A percentile compares a stretch with the other conserved stretches of the same genome.
phyloP scores from a whole-genome alignment of 2,113 vertebrate species.

The Clarias macrocephalus region DNA sequence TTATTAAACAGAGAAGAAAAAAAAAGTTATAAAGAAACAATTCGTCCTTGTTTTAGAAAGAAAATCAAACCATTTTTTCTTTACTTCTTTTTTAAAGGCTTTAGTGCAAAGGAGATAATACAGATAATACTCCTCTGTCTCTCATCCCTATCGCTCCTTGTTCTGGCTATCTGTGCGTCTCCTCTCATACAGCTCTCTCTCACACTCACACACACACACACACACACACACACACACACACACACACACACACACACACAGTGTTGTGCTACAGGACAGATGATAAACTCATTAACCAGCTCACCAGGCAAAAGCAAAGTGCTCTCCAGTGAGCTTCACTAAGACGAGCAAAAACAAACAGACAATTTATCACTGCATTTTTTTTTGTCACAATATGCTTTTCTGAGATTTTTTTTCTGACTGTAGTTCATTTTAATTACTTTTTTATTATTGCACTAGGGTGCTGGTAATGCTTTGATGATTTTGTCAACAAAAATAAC shows the following conservation, averaged over 20 bases:
- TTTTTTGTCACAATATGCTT: neutral
- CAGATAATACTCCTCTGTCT: neutral
- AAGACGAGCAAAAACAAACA: neutral
- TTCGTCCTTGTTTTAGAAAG: neutral
- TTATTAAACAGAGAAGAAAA: neutral
- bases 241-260: neutral
- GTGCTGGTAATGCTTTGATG: neutral
- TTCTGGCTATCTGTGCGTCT: neutral
- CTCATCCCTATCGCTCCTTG: neutral
- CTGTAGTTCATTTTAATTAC: too few relatives aligned
- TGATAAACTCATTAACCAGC: neutral
- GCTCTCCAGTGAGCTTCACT: neutral
- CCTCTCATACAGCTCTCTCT: neutral
- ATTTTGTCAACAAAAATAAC: neutral
- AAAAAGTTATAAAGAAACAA: too few relatives aligned
- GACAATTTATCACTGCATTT: too few relatives aligned
- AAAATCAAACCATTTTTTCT: neutral
- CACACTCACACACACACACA: neutral
- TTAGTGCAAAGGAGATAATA: neutral
- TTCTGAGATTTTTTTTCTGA: neutral
- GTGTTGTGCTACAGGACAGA: neutral
- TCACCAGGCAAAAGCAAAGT: neutral
- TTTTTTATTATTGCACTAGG: too few relatives aligned
- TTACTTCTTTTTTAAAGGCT: too few relatives aligned
- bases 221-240: slow-evolving; percentile 9